These are phyloP conservation scores for cattle (Bos taurus) DNA, from an alignment of 2,113 vertebrate species.

Conservation along the genomic window DNA sequence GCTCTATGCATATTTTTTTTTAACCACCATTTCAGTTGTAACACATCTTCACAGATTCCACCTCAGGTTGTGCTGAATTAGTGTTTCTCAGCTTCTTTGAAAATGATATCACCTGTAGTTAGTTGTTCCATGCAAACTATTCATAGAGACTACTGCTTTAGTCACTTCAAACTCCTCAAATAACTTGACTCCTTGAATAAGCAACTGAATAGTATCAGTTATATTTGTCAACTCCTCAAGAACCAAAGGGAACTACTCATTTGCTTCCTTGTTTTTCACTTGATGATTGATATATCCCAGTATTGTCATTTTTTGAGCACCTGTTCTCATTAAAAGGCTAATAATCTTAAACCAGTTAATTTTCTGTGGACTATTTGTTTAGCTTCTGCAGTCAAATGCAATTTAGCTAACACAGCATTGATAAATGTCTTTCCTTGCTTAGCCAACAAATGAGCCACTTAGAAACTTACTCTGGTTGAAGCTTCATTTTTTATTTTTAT, in stretches of 20 bases:
- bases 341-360: slow-evolving; percentile 3
- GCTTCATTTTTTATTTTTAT: slow-evolving; percentile 10
- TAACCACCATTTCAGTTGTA: background rate
- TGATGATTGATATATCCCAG: background rate
- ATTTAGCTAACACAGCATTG: background rate
- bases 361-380: slow-evolving; percentile 16
- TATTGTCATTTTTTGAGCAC: background rate
- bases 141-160: background rate
- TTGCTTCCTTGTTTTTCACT: background rate
- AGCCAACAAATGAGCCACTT: background rate
- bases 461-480: slow-evolving; percentile 19
- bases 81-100: slow-evolving; percentile 8
- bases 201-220: background rate
- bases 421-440: slow-evolving; percentile 6
- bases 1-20: background rate
- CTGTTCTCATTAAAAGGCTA: background rate
- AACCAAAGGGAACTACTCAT: slow-evolving; percentile 9
- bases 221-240: background rate
- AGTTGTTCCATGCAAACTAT: background rate
- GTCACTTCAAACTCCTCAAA: background rate
- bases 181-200: background rate
- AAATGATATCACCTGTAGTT: background rate
- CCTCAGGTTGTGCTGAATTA: slow-evolving; percentile 10
- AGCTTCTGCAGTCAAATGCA: background rate
- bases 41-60: background rate